Evolutionary conservation across 2,888 invertebrate genomes (phyloP).

Genomic region (Protonemura montana): DNA sequence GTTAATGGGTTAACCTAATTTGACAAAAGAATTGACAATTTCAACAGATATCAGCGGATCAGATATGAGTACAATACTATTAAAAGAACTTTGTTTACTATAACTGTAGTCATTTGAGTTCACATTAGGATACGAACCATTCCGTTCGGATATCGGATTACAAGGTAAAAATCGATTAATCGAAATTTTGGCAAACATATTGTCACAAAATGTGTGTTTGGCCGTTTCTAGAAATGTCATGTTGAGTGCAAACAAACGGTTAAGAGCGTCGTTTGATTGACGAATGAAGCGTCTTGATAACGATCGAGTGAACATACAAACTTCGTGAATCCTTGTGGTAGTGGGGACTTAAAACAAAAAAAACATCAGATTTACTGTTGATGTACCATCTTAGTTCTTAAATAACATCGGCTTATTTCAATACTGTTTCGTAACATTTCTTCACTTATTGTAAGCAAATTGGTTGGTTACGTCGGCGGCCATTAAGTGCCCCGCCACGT

Average conservation of each 20-base stretch:
- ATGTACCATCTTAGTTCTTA: not conserved
- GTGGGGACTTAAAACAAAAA: not conserved
- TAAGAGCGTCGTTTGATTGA: not conserved
- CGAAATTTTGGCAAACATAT: no score
- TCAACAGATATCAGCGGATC: no score
- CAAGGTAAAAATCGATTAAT: no score
- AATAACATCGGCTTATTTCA: not conserved
- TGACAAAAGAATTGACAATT: no score
- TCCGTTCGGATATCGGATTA: no score
- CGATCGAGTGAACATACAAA: not conserved
- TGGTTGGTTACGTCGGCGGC: conserved; percentile 31
- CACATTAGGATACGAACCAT: no score
- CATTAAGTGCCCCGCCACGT: conserved; percentile 41
- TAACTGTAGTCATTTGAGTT: no score
- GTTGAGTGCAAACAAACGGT: not conserved
- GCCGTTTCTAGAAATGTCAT: not conserved
- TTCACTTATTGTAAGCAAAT: conserved; percentile 44
- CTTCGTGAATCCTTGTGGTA: not conserved
- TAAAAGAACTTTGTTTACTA: no score
- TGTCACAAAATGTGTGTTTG: no score
- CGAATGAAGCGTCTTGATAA: not conserved
- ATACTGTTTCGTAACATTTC: conserved; percentile 45
- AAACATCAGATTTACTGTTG: not conserved
- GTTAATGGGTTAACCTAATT: no score
- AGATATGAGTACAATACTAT: no score